phyloP scores from a whole-genome alignment of 2,888 invertebrate species.

The Erebia aethiops region DNA sequence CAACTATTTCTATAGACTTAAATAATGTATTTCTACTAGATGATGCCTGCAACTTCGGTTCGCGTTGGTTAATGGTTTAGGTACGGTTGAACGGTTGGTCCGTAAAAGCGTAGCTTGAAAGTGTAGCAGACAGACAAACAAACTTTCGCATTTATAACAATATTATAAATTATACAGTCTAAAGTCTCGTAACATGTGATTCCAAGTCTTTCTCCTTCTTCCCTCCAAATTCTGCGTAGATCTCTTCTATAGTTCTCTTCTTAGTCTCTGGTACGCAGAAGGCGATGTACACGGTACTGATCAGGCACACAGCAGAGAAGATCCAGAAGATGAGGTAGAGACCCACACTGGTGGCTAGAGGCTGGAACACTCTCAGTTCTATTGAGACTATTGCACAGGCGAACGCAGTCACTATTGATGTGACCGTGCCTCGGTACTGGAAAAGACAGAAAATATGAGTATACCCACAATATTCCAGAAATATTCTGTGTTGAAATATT shows the following conservation, averaged over 20 bases:
- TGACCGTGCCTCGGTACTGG: conserved; percentile 75
- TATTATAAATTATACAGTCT: conserved; percentile 30
- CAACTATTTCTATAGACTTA: no score
- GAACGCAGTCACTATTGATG: conserved; percentile 71
- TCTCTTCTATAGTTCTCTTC: conserved; percentile 67
- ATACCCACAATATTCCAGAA: no score
- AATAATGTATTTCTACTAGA: no score
- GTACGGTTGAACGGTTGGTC: no score
- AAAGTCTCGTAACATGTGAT: conserved; percentile 66
- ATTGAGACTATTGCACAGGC: conserved; percentile 70
- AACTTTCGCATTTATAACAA: no score
- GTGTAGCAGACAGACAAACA: no score
- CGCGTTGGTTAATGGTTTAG: no score
- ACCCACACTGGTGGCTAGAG: conserved; percentile 59
- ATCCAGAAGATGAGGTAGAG: conserved; percentile 69
- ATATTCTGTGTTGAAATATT: no score
- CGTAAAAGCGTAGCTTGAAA: no score
- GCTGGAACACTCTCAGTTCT: conserved; percentile 71
- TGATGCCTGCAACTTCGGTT: no score
- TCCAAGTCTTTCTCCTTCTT: conserved; percentile 62
- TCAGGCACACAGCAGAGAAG: conserved; percentile 66
- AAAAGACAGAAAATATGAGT: conserved; percentile 21
- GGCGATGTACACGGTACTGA: conserved; percentile 69
- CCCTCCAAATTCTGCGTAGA: conserved; percentile 67
- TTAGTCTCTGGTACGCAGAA: conserved; percentile 69